Base-by-base conservation (phyloP, 2,888 invertebrate species). In the Zonitis immaculata region DNA sequence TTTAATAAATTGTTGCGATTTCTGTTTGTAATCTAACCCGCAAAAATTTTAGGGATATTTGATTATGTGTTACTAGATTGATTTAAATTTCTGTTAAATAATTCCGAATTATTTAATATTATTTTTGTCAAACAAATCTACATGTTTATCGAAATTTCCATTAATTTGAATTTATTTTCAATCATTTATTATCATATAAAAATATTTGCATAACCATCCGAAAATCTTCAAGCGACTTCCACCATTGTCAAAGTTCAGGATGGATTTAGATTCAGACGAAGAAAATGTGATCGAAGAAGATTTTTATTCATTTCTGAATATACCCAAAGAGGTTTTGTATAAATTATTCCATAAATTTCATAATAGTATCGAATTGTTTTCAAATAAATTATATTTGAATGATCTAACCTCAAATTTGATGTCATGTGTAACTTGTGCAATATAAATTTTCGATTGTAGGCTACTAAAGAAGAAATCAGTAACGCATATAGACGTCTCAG, bases 401-500 rank as follows among this genome's bases (percentile, higher is more conserved):
- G 18, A 32, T 39, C 28, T 59, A 61, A 63, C 60, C 61, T 61
- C 49, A 51, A 58, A 58, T 46, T 39, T 42, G 12, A 11, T 30
- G 18, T 42, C 35, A 47, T 47, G 47, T 35, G 39, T 6, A 25
- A 14, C 51, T 48, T 45, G 49, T 51, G 50, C 44, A 54, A 51
- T 50, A 20, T 44, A 43, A 20, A 28, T 20, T 12, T 57, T 58
- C 54, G n/a, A n/a, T 73, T 78, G 46, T 72, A 99, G 98, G 98
- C 98, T 6, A 82, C 90, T 32, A 78, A 80, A 46, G 96, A 97
- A 61, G 96, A 98, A 76, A 96, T 99, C 62, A 93, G 86, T 69
- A 88, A 88, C 78, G 91, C 97, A 1, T 99, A 96, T 74, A 84
- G 96, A 56, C 85, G 90, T 49, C 84, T 95, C 51, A 96, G 96